Evolutionary conservation across 2,113 vertebrate genomes (phyloP).

Genomic region (Aphyosemion australe): DNA sequence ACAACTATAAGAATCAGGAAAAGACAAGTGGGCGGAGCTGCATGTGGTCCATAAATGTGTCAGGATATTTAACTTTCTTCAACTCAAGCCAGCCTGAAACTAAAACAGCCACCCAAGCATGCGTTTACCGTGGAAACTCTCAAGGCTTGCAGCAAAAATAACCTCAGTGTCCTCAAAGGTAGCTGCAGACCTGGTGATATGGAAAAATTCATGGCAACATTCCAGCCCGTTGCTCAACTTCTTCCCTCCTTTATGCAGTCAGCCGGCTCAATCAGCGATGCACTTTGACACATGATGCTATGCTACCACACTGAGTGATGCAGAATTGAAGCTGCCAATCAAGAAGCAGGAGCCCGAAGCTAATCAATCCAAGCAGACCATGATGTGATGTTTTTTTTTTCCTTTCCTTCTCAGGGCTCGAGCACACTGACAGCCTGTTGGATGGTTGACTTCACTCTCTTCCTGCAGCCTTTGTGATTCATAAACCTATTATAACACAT

Average conservation of each 20-base stretch:
- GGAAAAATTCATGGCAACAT: constrained; percentile 25
- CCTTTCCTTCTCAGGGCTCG: constrained; percentile 30
- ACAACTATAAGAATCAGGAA: too few species aligned
- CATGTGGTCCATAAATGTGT: too few species aligned
- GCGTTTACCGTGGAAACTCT: background rate
- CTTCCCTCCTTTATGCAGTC: constrained; percentile 32
- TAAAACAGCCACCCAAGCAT: background rate
- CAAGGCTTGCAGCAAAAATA: background rate
- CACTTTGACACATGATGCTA: constrained; percentile 55
- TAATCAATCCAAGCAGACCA: constrained; percentile 69
- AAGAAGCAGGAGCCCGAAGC: constrained; percentile 58
- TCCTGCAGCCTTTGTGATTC: constrained; percentile 55
- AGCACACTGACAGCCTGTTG: constrained; percentile 48
- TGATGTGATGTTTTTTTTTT: constrained; percentile 48
- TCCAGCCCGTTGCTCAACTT: constrained; percentile 16
- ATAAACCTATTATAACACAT: constrained; percentile 52
- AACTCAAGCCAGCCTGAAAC: background rate
- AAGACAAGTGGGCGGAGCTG: too few species aligned
- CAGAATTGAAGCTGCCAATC: constrained; percentile 71
- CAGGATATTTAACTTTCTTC: too few species aligned
- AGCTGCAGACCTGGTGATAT: constrained; percentile 19
- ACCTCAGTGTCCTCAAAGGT: constrained; percentile 8
- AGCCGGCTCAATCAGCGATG: constrained; percentile 51
- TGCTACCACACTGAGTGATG: constrained; percentile 58
- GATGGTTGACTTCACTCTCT: constrained; percentile 51